phyloP scores from a whole-genome alignment of 2,888 invertebrate species.

The Parnassius apollo region DNA sequence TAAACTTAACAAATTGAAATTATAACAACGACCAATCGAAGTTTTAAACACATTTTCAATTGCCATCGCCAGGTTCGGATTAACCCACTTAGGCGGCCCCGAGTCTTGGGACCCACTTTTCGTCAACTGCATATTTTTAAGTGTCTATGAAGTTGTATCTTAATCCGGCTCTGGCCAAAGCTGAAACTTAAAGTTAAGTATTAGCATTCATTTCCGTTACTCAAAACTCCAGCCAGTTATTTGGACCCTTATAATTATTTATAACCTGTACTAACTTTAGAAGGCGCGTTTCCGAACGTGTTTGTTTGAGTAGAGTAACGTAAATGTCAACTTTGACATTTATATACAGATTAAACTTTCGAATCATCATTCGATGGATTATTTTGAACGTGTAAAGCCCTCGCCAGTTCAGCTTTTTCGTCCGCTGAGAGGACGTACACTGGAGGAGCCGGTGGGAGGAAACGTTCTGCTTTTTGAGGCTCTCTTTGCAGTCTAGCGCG shows the following conservation, averaged over 20 bases:
- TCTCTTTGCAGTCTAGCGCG: slow-evolving; percentile 78
- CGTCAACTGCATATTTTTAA: too few species aligned
- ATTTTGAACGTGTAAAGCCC: slow-evolving; percentile 61
- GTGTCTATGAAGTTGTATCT: too few species aligned
- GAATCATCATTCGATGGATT: slow-evolving; percentile 45
- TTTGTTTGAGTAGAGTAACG: slow-evolving; percentile 29
- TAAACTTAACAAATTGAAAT: slow-evolving; percentile 7
- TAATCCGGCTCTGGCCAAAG: slow-evolving; percentile 9
- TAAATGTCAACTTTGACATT: slow-evolving; percentile 25
- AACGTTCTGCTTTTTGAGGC: slow-evolving; percentile 79
- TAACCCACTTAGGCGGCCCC: too few species aligned
- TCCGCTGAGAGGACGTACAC: slow-evolving; percentile 86
- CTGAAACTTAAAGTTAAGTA: slow-evolving; percentile 29
- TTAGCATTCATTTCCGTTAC: slow-evolving; percentile 46
- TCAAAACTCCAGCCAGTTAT: slow-evolving; percentile 48
- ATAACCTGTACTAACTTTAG: slow-evolving; percentile 54
- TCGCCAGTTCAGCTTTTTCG: slow-evolving; percentile 81
- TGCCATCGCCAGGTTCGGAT: slow-evolving; percentile 1
- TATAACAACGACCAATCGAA: slow-evolving; percentile 11
- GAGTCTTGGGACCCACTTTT: too few species aligned
- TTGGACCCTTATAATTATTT: slow-evolving; percentile 65
- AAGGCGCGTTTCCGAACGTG: slow-evolving; percentile 17
- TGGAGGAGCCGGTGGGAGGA: slow-evolving; percentile 83
- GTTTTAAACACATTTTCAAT: slow-evolving; percentile 22
- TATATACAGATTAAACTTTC: slow-evolving; percentile 47